phyloP scores from a whole-genome alignment of 1,140 invertebrate genomes.

The Diorhabda carinulata region DNA sequence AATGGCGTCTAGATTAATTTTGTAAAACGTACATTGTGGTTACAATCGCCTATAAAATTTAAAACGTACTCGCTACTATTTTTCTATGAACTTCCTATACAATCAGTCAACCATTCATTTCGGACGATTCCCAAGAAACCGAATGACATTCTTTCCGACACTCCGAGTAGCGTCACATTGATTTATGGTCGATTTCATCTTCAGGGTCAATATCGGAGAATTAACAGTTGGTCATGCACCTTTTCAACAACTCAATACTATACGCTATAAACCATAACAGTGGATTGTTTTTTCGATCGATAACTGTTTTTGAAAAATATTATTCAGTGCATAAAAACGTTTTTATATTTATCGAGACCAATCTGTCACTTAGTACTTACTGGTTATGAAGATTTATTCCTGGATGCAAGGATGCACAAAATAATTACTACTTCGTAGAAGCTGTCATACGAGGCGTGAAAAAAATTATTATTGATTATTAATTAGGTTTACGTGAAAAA shows the following conservation, averaged over 20 bases:
- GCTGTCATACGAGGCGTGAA: too few relatives aligned
- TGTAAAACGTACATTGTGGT: too few relatives aligned
- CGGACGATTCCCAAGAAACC: not conserved
- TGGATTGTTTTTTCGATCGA: not conserved
- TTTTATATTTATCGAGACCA: not conserved
- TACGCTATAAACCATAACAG: not conserved
- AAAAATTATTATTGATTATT: too few relatives aligned
- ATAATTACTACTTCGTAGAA: too few relatives aligned
- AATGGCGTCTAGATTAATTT: too few relatives aligned
- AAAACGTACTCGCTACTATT: too few relatives aligned
- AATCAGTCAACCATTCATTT: not conserved
- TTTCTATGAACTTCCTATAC: not conserved
- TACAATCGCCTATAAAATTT: too few relatives aligned
- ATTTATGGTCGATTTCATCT: not conserved
- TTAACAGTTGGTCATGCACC: not conserved
- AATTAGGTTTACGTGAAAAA: too few relatives aligned
- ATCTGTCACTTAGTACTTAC: not conserved
- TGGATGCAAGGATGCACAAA: not conserved
- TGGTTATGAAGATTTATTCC: not conserved
- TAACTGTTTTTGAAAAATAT: not conserved
- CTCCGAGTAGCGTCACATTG: not conserved
- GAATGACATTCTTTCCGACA: conserved; percentile 2
- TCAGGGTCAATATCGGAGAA: not conserved
- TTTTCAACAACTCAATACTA: not conserved
- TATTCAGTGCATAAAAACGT: not conserved